Conservation (phyloP, 2,113 vertebrate species). For the Apistogramma diplotaenia region DNA sequence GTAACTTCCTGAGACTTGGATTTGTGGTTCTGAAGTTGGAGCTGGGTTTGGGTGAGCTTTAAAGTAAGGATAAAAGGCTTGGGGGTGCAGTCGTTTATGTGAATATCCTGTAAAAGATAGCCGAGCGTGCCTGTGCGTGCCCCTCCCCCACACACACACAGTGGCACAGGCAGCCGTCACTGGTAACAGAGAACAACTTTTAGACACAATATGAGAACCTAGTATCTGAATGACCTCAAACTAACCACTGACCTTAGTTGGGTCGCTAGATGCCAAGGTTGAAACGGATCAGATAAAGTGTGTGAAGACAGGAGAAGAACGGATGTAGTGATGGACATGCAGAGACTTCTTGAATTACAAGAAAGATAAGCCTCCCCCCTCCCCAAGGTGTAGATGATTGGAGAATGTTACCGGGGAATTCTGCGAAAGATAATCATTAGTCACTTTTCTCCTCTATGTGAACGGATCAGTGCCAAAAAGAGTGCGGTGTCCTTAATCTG, state of each 20-base stretch:
- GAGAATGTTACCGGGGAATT: constrained; percentile 32
- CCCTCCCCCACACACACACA: neutral
- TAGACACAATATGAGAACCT: neutral
- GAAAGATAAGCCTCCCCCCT: neutral
- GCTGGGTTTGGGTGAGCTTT: neutral
- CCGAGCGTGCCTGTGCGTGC: neutral
- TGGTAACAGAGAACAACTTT: neutral
- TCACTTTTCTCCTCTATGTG: constrained; percentile 35
- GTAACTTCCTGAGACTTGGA: neutral
- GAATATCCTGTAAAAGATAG: neutral
- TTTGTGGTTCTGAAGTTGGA: neutral
- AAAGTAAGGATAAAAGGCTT: neutral
- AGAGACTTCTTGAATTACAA: neutral
- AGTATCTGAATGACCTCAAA: neutral
- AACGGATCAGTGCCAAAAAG: constrained; percentile 34
- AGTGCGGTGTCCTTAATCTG: constrained; percentile 13
- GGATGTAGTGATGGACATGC: neutral
- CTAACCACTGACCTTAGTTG: neutral
- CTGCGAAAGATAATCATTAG: constrained; percentile 50
- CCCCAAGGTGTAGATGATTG: constrained; percentile 29
- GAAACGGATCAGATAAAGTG: neutral
- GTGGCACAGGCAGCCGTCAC: neutral
- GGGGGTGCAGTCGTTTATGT: neutral
- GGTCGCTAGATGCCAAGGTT: neutral
- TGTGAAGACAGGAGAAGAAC: neutral